phyloP scores from a whole-genome alignment of 2,797 vertebrate genomes.

The Argya squamiceps region DNA sequence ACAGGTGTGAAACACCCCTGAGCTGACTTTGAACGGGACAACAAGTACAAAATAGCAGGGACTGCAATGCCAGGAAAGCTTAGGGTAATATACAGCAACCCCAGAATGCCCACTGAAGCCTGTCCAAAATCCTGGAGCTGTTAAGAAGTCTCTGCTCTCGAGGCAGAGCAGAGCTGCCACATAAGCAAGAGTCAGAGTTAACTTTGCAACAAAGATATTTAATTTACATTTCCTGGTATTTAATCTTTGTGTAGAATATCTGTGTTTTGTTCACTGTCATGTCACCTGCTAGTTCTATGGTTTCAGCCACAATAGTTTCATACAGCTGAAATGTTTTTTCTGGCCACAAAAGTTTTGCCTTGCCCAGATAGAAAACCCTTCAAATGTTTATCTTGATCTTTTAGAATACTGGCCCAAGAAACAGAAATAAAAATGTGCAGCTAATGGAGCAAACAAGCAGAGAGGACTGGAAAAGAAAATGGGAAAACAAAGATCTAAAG shows the following conservation, averaged over 20 bases:
- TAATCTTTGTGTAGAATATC: not conserved
- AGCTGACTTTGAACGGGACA: not conserved
- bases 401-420: not conserved
- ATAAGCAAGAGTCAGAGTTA: not conserved
- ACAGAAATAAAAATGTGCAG: not conserved
- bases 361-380: not conserved
- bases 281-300: conserved; percentile 1
- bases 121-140: not conserved
- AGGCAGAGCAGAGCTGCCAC: not conserved
- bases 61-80: not conserved
- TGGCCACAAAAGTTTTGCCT: conserved; percentile 1
- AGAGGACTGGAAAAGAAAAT: not conserved
- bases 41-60: not conserved
- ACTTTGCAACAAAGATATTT: not conserved
- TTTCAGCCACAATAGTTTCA: conserved; percentile 8
- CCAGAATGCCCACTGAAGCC: fast-evolving
- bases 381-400: conserved; percentile 37
- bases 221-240: not conserved
- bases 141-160: not conserved
- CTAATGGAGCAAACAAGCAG: not conserved
- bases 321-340: conserved; percentile 11
- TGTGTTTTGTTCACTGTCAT: not conserved
- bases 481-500: not conserved
- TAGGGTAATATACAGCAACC: not conserved
- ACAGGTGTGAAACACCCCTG: not conserved